Evolutionary conservation across 1,140 invertebrate species (phyloP), one percentile per base, ranked within the genome.

Genomic region (Hypothenemus hampei): DNA sequence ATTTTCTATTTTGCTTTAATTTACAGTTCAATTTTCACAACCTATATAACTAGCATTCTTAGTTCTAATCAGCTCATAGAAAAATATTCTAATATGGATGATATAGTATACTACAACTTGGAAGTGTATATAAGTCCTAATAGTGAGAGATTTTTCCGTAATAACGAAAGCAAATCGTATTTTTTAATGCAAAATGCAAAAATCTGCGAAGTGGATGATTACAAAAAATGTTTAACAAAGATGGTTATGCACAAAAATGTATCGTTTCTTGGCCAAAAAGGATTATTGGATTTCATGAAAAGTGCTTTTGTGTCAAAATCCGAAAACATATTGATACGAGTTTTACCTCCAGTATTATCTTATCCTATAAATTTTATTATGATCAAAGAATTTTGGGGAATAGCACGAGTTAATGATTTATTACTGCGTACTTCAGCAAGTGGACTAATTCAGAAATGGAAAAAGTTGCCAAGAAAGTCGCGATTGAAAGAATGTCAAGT

Each of bases 401-500:
- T 16, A 7, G 24, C 24, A 20, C 41, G 35, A 35, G 31, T 56
- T 4, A 49, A 56, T 33, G 10, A 7, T 1, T 19, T 56, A 16
- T 15, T 58, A 21, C 4, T n/a, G 5, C 10, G 46, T 3, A 37
- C 41, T 11, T 1, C 21, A 3, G 55, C 26, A 1, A 19, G 4
- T 13, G 49, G 49, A 6, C 35, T 58, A n/a, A 21, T 26, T 5
- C 4, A 52, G 2, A 58, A 58, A 33, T 58, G 55, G 55, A 31
- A 15, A 13, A 3, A 36, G 18, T 7, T 33, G 15, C 46, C 39
- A 4, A 26, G 37, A 39, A 47, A 35, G n/a, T n/a, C n/a, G n/a
- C n/a, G n/a, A n/a, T n/a, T n/a, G n/a, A n/a, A n/a, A n/a, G n/a
- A n/a, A n/a, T n/a, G n/a, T n/a, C n/a, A n/a, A n/a, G n/a, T n/a